Conservation (phyloP, 2,888 invertebrate genomes). For the Metopia argyrocephala region DNA sequence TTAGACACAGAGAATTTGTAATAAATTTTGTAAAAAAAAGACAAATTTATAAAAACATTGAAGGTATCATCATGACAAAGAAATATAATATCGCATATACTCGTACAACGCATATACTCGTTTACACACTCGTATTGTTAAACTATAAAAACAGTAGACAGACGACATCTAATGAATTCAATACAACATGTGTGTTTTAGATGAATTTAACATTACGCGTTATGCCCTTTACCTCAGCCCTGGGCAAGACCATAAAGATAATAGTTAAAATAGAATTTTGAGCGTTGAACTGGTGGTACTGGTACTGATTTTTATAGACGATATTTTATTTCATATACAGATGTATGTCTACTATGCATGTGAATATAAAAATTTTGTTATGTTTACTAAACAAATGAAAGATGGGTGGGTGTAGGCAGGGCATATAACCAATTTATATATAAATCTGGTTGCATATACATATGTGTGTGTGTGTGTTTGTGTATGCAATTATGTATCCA, state of each 20-base stretch:
- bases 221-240: background rate
- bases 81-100: no score
- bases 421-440: no score
- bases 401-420: no score
- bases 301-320: background rate
- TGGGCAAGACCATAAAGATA: background rate
- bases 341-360: background rate
- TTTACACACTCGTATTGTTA: no score
- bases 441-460: no score
- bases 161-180: constrained; percentile 44
- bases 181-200: constrained; percentile 56
- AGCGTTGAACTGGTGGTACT: no score
- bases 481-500: constrained; percentile 38
- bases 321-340: background rate
- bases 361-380: constrained; percentile 17
- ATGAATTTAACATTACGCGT: constrained; percentile 32
- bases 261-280: no score
- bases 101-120: no score
- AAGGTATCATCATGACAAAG: background rate
- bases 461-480: background rate
- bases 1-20: constrained; percentile 34
- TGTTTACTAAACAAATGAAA: constrained; percentile 40
- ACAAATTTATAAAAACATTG: constrained; percentile 24
- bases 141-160: background rate
- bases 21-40: constrained; percentile 42